Conservation (phyloP, 1,140 invertebrate species). For the Mycetomoellerius zeteki region DNA sequence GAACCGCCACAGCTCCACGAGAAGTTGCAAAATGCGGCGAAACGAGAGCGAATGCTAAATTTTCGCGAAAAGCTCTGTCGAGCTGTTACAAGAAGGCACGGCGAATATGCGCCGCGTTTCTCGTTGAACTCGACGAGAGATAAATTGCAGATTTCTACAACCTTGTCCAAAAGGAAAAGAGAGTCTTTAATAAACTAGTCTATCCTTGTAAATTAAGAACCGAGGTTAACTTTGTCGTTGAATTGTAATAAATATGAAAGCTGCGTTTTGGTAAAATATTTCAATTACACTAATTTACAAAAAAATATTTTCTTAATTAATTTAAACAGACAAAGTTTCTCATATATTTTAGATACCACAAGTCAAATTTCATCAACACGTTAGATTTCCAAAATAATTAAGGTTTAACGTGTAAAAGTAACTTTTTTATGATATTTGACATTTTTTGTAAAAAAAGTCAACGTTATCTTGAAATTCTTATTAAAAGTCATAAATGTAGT, state of each 20-base stretch:
- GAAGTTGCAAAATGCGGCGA: conserved; percentile 48
- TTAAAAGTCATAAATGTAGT: too few relatives aligned
- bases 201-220: conserved; percentile 12
- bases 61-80: conserved; percentile 46
- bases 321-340: too few relatives aligned
- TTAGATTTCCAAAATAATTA: too few relatives aligned
- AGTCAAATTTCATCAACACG: too few relatives aligned
- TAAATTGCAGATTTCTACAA: conserved; percentile 37
- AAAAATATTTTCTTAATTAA: too few relatives aligned
- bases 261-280: not conserved
- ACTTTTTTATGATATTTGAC: too few relatives aligned
- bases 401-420: too few relatives aligned
- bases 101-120: conserved; percentile 1
- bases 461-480: too few relatives aligned
- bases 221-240: not conserved
- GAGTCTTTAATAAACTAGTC: conserved; percentile 25
- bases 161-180: not conserved
- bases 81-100: conserved; percentile 39
- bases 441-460: too few relatives aligned
- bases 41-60: conserved; percentile 57
- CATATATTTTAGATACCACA: too few relatives aligned
- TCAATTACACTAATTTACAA: not conserved
- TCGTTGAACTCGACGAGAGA: conserved; percentile 10
- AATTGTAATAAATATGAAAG: not conserved
- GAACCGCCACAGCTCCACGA: conserved; percentile 11